Evolutionary conservation across 1,140 invertebrate species (phyloP).

Genomic region (Ganaspis sp.): DNA sequence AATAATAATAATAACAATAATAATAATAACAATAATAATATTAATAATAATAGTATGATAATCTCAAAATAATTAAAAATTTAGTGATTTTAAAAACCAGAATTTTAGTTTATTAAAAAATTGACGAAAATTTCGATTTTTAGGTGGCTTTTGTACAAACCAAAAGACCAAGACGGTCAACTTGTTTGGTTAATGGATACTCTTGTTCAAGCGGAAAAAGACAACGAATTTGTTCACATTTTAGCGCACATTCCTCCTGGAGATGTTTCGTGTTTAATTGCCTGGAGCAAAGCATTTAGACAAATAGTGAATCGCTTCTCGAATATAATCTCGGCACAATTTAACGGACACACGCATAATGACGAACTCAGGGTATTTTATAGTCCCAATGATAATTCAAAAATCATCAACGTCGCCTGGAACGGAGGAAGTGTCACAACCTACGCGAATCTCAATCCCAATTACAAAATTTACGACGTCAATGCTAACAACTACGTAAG

Average conservation of each 20-base stretch:
- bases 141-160: constrained; percentile 81
- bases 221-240: constrained; percentile 87
- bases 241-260: constrained; percentile 89
- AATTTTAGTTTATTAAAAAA: too few relatives aligned
- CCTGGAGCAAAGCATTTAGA: constrained; percentile 82
- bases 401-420: constrained; percentile 83
- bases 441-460: constrained; percentile 84
- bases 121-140: constrained; percentile 38
- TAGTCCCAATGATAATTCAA: constrained; percentile 69
- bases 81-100: too few relatives aligned
- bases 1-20: too few relatives aligned
- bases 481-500: constrained; percentile 80
- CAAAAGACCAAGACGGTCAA: constrained; percentile 81
- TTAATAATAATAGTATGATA: too few relatives aligned
- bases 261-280: constrained; percentile 80
- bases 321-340: constrained; percentile 84
- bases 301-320: constrained; percentile 79
- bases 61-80: too few relatives aligned
- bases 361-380: constrained; percentile 86
- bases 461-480: constrained; percentile 86
- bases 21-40: neutral
- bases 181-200: constrained; percentile 86
- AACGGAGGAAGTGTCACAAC: constrained; percentile 86
- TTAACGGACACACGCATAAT: constrained; percentile 88
- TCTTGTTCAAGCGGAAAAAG: constrained; percentile 83